Conservation (phyloP, 2,797 vertebrate species). For the Melanotaenia parkinsoni region DNA sequence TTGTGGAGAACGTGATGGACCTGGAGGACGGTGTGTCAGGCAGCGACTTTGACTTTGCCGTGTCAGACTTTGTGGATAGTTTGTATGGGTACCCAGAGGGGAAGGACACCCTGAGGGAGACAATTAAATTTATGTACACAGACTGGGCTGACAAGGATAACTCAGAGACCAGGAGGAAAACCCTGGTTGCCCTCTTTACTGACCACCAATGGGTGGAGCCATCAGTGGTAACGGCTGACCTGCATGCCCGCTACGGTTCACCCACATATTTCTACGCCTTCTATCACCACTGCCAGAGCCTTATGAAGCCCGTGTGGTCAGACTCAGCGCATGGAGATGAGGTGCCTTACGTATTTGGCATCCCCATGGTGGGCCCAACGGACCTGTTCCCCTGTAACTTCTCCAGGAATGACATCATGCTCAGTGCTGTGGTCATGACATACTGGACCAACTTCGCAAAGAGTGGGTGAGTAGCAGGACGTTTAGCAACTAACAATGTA, state of each 20-base stretch:
- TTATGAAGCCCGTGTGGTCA: conserved; percentile 99
- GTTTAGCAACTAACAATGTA: conserved; percentile 4
- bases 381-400: conserved; percentile 99
- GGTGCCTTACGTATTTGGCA: conserved; percentile 97
- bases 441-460: conserved; percentile 99
- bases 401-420: conserved; percentile 98
- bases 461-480: conserved; percentile 87
- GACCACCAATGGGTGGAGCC: conserved; percentile 99
- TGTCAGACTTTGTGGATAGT: conserved; percentile 99
- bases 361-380: conserved; percentile 97
- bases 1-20: conserved; percentile 97
- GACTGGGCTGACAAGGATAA: conserved; percentile 99
- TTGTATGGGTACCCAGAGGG: conserved; percentile 98
- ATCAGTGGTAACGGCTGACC: conserved; percentile 95
- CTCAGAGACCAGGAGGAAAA: conserved; percentile 96
- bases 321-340: conserved; percentile 98
- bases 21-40: conserved; percentile 90
- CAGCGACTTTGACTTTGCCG: conserved; percentile 95
- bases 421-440: conserved; percentile 98
- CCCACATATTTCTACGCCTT: conserved; percentile 99
- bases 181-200: conserved; percentile 96
- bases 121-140: conserved; percentile 99
- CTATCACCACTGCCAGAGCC: conserved; percentile 99
- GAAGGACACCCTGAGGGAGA: conserved; percentile 97
- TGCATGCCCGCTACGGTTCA: conserved; percentile 96